Evolutionary conservation across 2,113 vertebrate species (phyloP).

Genomic region (Passerina amoena): DNA sequence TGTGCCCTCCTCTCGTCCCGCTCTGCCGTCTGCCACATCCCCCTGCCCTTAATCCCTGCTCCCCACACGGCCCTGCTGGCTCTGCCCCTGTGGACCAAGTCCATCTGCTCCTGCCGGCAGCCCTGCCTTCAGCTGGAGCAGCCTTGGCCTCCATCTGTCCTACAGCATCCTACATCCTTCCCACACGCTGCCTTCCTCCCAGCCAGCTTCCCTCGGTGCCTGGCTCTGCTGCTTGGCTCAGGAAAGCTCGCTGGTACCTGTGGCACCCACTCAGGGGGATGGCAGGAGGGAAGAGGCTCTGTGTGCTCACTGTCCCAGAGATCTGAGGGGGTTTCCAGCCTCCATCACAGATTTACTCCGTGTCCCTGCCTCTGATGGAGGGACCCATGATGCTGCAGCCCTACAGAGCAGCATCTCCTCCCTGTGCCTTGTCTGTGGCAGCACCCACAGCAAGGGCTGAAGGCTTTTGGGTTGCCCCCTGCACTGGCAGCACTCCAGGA

Average conservation of each 20-base stretch:
- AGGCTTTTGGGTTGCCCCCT: neutral
- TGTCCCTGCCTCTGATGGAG: neutral
- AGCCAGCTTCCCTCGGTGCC: neutral
- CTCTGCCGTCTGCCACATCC: constrained; percentile 18
- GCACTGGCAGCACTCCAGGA: neutral
- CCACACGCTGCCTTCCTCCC: neutral
- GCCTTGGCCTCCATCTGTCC: constrained; percentile 11
- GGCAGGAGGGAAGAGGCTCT: neutral
- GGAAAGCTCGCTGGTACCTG: neutral
- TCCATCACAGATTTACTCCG: rapidly evolving
- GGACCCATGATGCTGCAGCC: neutral
- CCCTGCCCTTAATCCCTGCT: neutral
- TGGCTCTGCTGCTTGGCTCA: neutral
- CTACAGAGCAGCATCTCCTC: neutral
- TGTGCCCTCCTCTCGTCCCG: neutral
- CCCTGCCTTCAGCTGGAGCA: neutral
- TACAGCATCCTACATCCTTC: neutral
- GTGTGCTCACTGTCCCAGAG: rapidly evolving
- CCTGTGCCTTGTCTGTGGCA: neutral
- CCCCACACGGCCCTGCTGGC: neutral
- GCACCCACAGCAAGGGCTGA: neutral
- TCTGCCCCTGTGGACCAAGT: neutral
- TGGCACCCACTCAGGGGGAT: neutral
- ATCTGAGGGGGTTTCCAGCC: neutral
- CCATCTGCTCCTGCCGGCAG: constrained; percentile 21